These are phyloP conservation scores for Aplodontia rufa DNA, from an alignment of 2,113 vertebrate species.

Conservation along the genomic window DNA sequence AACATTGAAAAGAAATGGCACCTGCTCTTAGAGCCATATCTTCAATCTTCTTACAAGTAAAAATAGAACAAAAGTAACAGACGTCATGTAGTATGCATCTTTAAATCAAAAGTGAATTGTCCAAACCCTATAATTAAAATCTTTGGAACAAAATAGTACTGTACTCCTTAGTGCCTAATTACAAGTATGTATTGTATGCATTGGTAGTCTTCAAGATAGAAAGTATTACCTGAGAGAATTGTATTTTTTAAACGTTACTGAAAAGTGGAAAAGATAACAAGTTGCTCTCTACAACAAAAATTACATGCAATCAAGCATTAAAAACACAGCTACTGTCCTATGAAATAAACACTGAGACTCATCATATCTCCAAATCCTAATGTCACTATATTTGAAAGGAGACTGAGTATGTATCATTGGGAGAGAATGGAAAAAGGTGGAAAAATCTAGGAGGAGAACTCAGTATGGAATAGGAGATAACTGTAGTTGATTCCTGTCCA, in stretches of 20 bases:
- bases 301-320: conserved; percentile 22
- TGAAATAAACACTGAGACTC: conserved; percentile 28
- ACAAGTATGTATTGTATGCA: neutral
- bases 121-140: neutral
- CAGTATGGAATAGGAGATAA: neutral
- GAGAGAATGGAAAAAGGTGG: neutral
- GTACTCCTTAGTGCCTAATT: conserved; percentile 7
- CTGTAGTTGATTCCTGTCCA: neutral
- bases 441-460: neutral
- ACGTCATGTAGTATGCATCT: neutral
- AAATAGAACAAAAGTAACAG: conserved; percentile 9
- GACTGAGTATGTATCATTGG: neutral
- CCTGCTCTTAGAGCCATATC: conserved; percentile 10
- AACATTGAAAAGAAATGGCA: conserved; percentile 4
- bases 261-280: conserved; percentile 13
- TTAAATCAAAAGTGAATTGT: conserved; percentile 9
- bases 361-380: neutral
- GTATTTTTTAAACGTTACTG: conserved; percentile 37
- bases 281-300: conserved; percentile 3
- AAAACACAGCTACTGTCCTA: conserved; percentile 48
- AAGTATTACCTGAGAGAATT: conserved; percentile 33
- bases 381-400: neutral
- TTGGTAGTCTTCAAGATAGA: conserved; percentile 28
- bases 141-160: neutral
- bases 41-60: conserved; percentile 32